Conservation (phyloP, 2,113 vertebrate species). For the Pao palembangensis region DNA sequence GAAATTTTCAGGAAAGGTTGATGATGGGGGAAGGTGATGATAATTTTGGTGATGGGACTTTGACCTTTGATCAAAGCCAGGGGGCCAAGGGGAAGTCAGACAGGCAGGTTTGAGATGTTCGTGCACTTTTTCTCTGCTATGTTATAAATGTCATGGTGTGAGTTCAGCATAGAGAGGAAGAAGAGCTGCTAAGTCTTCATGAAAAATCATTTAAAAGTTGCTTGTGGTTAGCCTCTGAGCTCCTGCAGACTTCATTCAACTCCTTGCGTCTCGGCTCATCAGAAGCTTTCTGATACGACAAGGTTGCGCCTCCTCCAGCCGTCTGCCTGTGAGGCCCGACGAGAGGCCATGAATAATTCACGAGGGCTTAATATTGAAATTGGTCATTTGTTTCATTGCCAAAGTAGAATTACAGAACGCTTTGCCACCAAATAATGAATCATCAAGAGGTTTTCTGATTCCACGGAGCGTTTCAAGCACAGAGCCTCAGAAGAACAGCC, state of each 20-base stretch:
- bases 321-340: slow-evolving; percentile 43
- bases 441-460: slow-evolving; percentile 52
- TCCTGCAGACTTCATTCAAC: slow-evolving; percentile 29
- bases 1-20: too few species aligned
- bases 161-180: neutral
- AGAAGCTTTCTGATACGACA: slow-evolving; percentile 50
- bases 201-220: slow-evolving; percentile 13
- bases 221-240: slow-evolving; percentile 28
- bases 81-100: too few species aligned
- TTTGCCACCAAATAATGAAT: slow-evolving; percentile 52
- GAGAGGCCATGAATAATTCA: slow-evolving; percentile 56
- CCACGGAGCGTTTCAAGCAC: slow-evolving; percentile 33
- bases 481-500: slow-evolving; percentile 23
- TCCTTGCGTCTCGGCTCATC: slow-evolving; percentile 34
- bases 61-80: too few species aligned
- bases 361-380: slow-evolving; percentile 57
- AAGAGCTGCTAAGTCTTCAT: slow-evolving; percentile 6
- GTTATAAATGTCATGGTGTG: neutral
- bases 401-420: slow-evolving; percentile 50
- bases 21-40: too few species aligned
- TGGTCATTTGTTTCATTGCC: slow-evolving; percentile 63
- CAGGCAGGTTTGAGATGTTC: too few species aligned
- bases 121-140: neutral
- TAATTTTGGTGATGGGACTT: too few species aligned
- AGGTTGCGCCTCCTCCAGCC: slow-evolving; percentile 44